Percentiles rank a stretch among this genome's conserved stretches.
These are phyloP conservation scores for Meta bourneti DNA, from an alignment of 2,888 invertebrate species.

Conservation along the genomic window DNA sequence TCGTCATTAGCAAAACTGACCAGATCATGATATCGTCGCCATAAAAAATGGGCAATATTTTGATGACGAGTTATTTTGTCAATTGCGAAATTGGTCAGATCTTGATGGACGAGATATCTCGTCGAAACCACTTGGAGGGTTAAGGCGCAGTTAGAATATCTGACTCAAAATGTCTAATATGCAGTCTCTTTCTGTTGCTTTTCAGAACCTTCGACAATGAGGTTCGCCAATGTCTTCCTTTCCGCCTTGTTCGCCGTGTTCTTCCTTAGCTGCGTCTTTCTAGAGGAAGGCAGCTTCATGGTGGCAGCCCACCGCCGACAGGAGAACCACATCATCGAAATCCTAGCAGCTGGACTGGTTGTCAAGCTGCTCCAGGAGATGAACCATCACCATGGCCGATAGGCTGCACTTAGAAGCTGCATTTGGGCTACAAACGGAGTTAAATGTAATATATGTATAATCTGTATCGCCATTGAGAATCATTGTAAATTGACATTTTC, in stretches of 20 bases:
- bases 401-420: too few species aligned
- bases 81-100: too few species aligned
- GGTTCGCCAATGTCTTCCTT: conserved; percentile 44
- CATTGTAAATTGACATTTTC: conserved; percentile 6
- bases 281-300: conserved; percentile 41
- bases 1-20: too few species aligned
- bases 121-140: neutral
- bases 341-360: conserved; percentile 60
- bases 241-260: conserved; percentile 45
- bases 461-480: neutral
- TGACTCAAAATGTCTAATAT: neutral
- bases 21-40: too few species aligned
- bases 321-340: conserved; percentile 51
- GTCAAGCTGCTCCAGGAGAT: conserved; percentile 57
- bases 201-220: conserved; percentile 4
- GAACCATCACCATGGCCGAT: conserved; percentile 42
- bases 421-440: too few species aligned
- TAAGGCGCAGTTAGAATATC: conserved; percentile 10
- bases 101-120: too few species aligned
- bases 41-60: too few species aligned
- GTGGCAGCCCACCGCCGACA: conserved; percentile 25
- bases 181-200: neutral
- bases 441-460: too few species aligned
- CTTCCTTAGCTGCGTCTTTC: conserved; percentile 47
- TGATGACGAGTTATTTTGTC: too few species aligned